Evolutionary conservation across 2,113 vertebrate species (phyloP), one percentile per base, ranked within the genome.

Genomic region (Salminus brasiliensis): DNA sequence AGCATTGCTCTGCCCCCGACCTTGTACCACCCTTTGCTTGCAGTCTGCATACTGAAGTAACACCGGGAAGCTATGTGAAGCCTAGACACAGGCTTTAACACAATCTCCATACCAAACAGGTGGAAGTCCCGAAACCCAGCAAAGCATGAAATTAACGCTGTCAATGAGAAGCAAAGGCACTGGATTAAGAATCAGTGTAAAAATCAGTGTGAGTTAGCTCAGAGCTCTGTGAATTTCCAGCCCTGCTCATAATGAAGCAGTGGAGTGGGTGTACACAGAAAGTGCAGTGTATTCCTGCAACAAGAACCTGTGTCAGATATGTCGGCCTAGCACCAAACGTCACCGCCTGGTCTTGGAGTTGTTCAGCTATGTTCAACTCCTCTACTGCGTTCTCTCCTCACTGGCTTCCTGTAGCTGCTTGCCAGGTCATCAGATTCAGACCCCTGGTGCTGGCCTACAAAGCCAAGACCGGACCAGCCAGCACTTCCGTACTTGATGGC

Each of bases 71-170:
- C 30, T 21, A 63, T 6, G 34, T 18, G 21, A 32, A 16, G 15
- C 60, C 57, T 30, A 29, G 29, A 60, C 2, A 63, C 29, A 12
- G 16, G 60, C 60, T 34, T 15, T 18, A 16, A 63, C 60, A 63
- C 29, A 63, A 5, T 63, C 32, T 21, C 60, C 60, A 63, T 63
- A 34, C 15, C 29, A 63, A 63, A 18, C 60, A 63, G 60, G 60
- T 63, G 30, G 13, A 63, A 63, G 30, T 34, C 29, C 29, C 34
- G 60, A 3, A 18, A 32, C 0, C 29, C 60, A 63, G 60, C 60
- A 63, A 63, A 18, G 60, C 60, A 63, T 63, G 60, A 63, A 63
- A 63, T 63, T 63, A 63, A 30, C 9, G 60, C 16, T 32, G 32
- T 34, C 60, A 34, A 63, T 63, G 60, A 63, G 60, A 63, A 32